Conservation (phyloP, 2,113 vertebrate species). For the Butastur rufipennis region DNA sequence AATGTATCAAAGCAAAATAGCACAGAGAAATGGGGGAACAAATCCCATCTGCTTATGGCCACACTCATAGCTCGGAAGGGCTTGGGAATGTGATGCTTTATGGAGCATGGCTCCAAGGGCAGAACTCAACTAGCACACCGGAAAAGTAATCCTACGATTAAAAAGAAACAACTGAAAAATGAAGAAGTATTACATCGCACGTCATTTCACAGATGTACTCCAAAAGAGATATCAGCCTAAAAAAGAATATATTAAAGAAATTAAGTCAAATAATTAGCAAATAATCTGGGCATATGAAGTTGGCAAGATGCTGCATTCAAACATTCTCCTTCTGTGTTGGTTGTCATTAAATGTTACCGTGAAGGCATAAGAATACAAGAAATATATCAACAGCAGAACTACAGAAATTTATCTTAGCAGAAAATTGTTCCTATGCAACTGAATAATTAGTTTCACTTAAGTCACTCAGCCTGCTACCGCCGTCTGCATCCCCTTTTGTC, state of each 20-base stretch:
- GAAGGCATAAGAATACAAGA: background rate
- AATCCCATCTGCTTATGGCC: constrained; percentile 18
- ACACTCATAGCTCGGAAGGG: background rate
- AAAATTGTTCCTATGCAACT: constrained; percentile 47
- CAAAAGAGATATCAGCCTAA: constrained; percentile 1
- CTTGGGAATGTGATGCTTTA: background rate
- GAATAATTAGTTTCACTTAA: constrained; percentile 44
- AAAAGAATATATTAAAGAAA: background rate
- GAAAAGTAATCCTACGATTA: background rate
- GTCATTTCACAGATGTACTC: background rate
- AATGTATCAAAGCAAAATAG: background rate
- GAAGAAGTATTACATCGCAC: background rate
- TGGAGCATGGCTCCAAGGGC: background rate
- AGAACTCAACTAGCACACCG: background rate
- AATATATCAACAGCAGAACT: constrained; percentile 12
- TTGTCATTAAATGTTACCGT: background rate
- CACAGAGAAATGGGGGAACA: background rate
- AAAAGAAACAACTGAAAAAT: background rate
- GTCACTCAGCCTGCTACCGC: background rate
- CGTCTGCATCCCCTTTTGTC: background rate
- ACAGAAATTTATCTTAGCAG: constrained; percentile 20
- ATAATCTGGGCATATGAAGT: background rate
- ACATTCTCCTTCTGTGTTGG: background rate
- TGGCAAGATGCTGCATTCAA: background rate
- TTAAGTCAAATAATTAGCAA: constrained; percentile 15